Percentiles rank a stretch among this genome's conserved stretches.
These are phyloP conservation scores for Mormyrops boulengeri DNA, from an alignment of 2,797 vertebrate genomes.

Conservation along the genomic window DNA sequence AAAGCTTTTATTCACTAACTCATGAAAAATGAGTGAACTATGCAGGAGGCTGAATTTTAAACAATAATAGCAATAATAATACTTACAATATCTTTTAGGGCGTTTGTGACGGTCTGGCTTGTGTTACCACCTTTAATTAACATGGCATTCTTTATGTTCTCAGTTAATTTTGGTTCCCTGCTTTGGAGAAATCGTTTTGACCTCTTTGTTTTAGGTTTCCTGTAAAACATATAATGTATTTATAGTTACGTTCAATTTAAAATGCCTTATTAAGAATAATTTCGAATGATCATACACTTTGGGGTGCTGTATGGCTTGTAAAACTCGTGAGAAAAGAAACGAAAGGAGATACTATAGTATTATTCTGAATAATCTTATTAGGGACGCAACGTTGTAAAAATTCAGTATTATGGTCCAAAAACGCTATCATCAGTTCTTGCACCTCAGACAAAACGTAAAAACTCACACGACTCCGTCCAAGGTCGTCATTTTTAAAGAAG, in stretches of 20 bases:
- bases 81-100: constrained; percentile 85
- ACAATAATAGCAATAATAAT: not conserved
- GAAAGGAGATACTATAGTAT: not conserved
- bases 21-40: not conserved
- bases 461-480: constrained; percentile 52
- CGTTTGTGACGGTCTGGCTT: constrained; percentile 67
- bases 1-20: not conserved
- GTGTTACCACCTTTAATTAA: constrained; percentile 91
- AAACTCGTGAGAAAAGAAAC: not conserved
- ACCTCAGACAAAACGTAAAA: not conserved
- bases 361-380: not conserved
- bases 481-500: constrained; percentile 46
- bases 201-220: constrained; percentile 88
- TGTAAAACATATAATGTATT: constrained; percentile 38
- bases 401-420: not conserved
- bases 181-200: constrained; percentile 85
- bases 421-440: not conserved
- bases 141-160: constrained; percentile 83
- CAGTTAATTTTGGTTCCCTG: constrained; percentile 76
- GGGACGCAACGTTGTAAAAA: not conserved
- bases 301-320: not conserved
- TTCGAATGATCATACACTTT: not conserved
- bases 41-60: not conserved
- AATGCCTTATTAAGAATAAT: not conserved
- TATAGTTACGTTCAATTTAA: not conserved